Conservation (phyloP, 2,113 vertebrate genomes). For the Heteronetta atricapilla region DNA sequence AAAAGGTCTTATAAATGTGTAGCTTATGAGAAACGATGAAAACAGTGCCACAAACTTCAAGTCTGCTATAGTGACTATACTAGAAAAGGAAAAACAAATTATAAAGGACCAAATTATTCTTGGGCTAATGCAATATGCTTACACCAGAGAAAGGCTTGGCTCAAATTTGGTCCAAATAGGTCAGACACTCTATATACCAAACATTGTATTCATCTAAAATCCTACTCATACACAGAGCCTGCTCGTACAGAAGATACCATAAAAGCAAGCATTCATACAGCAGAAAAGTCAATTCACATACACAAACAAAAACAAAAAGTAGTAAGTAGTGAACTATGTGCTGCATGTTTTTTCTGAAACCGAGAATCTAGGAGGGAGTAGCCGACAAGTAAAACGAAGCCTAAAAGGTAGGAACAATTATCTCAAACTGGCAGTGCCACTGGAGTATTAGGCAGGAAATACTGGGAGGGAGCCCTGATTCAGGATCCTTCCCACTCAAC, state of each 20-base stretch:
- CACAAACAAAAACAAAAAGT: not conserved
- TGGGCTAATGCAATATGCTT: not conserved
- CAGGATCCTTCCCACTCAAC: constrained; percentile 53
- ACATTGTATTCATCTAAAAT: not conserved
- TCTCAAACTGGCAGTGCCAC: constrained; percentile 27
- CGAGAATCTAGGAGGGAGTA: constrained; percentile 35
- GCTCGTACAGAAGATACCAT: not conserved
- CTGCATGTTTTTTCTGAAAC: constrained; percentile 12
- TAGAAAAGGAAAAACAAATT: not conserved
- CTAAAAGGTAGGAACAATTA: constrained; percentile 45
- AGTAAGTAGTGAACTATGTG: not conserved
- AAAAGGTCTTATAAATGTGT: not conserved
- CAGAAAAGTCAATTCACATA: not conserved
- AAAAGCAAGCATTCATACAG: not conserved
- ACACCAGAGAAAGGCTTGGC: not conserved
- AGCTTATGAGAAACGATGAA: not conserved
- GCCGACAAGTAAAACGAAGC: not conserved
- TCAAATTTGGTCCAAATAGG: not conserved
- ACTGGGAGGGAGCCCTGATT: not conserved
- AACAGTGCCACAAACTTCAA: not conserved
- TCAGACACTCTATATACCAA: not conserved
- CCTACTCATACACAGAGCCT: not conserved
- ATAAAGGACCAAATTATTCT: not conserved
- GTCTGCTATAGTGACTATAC: not conserved
- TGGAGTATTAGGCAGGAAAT: constrained; percentile 43